Percentiles rank a stretch among this genome's conserved stretches.
These are phyloP conservation scores for Chlorodrepanis virens DNA, from an alignment of 2,113 vertebrate species.

Conservation along the genomic window DNA sequence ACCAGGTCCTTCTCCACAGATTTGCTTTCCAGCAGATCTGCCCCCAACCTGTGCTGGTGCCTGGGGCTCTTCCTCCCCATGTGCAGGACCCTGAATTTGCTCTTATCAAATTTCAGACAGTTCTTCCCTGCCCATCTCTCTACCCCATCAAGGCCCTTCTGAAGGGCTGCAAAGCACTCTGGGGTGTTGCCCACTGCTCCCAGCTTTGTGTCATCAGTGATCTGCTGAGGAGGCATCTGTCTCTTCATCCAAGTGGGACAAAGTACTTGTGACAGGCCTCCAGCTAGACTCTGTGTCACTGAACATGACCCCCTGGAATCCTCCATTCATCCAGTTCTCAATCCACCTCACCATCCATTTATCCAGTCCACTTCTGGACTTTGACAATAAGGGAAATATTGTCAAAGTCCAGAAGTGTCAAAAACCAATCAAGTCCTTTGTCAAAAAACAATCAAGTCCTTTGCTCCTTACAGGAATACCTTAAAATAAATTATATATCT, in stretches of 20 bases:
- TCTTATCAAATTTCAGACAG: background rate
- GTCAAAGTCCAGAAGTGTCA: background rate
- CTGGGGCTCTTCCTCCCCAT: background rate
- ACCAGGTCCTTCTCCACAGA: background rate
- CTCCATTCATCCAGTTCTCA: background rate
- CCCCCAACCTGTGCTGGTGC: background rate
- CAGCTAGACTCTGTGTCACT: background rate
- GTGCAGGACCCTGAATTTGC: background rate
- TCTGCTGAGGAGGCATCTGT: background rate
- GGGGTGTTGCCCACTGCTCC: accelerated
- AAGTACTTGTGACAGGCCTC: background rate
- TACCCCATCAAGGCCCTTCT: accelerated
- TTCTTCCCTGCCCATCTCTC: background rate
- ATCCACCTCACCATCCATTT: background rate
- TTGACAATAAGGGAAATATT: background rate
- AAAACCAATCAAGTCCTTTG: background rate
- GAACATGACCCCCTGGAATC: background rate
- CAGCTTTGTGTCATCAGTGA: background rate
- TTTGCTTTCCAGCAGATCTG: background rate
- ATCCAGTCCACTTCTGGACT: background rate
- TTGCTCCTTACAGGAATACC: background rate
- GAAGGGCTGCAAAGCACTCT: background rate
- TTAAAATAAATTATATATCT: background rate
- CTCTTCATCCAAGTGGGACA: background rate
- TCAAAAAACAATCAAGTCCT: background rate